Evolutionary conservation across 1,140 invertebrate genomes (phyloP).

Genomic region (Lordiphosa collinella): DNA sequence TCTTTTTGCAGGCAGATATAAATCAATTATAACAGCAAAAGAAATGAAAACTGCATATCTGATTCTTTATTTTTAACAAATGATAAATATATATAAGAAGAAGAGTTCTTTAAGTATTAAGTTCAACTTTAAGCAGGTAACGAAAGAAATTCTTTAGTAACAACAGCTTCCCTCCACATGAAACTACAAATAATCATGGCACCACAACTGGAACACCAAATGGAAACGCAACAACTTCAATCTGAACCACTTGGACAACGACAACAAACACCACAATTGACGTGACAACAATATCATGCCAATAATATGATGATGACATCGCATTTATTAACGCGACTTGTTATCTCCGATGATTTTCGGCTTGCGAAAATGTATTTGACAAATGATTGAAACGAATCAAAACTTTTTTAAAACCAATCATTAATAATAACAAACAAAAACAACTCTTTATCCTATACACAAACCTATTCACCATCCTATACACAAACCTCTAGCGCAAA

Average conservation of each 20-base stretch:
- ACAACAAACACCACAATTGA: constrained; percentile 30
- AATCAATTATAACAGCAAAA: constrained; percentile 31
- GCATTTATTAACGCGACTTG: constrained; percentile 78
- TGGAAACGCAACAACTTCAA: constrained; percentile 33
- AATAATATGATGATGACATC: constrained; percentile 79
- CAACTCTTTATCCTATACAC: constrained; percentile 10
- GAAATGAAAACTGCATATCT: constrained; percentile 54
- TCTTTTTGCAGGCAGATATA: constrained; percentile 42
- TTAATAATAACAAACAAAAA: constrained; percentile 16
- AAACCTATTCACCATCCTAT: neutral
- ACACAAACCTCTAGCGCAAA: constrained; percentile 21
- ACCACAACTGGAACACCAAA: constrained; percentile 14
- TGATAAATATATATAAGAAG: constrained; percentile 20
- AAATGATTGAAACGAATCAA: constrained; percentile 60
- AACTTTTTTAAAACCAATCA: constrained; percentile 39
- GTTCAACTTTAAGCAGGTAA: constrained; percentile 64
- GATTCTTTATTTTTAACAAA: constrained; percentile 37
- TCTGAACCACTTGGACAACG: constrained; percentile 13
- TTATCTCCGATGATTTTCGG: constrained; percentile 79
- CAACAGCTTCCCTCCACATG: constrained; percentile 77
- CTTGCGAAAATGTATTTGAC: constrained; percentile 76
- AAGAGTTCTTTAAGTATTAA: constrained; percentile 71
- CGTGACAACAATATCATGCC: constrained; percentile 55
- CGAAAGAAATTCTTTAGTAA: constrained; percentile 47
- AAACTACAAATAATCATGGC: constrained; percentile 1